Percentiles rank a stretch among this genome's conserved stretches.
phyloP scores from a whole-genome alignment of 2,113 vertebrate genomes.

The Lepisosteus osseus region DNA sequence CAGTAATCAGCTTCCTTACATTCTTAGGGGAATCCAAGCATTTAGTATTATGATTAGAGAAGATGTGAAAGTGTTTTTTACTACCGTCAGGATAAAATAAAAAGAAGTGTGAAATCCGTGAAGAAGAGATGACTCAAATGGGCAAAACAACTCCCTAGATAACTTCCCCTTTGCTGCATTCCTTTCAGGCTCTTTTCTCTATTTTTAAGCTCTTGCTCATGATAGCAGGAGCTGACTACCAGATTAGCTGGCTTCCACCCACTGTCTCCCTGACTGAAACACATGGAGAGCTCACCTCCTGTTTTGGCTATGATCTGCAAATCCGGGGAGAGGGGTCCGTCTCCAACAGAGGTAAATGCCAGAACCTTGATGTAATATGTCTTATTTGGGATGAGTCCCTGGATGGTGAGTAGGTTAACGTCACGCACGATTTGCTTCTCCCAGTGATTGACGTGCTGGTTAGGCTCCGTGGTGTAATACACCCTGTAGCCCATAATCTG shows the following conservation, averaged over 20 bases:
- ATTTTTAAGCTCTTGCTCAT: background rate
- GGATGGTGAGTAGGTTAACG: slow-evolving; percentile 90
- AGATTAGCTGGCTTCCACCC: background rate
- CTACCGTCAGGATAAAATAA: no score
- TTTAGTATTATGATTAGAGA: slow-evolving; percentile 27
- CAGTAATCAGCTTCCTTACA: slow-evolving; percentile 20
- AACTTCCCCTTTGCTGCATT: background rate
- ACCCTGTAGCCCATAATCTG: slow-evolving; percentile 97
- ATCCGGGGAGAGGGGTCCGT: slow-evolving; percentile 91
- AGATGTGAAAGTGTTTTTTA: background rate
- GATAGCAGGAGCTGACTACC: no score
- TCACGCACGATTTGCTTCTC: slow-evolving; percentile 95
- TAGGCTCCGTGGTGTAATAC: slow-evolving; percentile 91
- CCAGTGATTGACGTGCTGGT: slow-evolving; percentile 88
- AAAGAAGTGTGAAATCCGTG: no score
- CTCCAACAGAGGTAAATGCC: slow-evolving; percentile 95
- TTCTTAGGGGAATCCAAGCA: slow-evolving; percentile 22
- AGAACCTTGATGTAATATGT: slow-evolving; percentile 95
- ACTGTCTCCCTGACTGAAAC: no score
- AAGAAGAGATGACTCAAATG: slow-evolving; percentile 9
- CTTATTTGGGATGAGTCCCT: slow-evolving; percentile 89
- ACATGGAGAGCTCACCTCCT: slow-evolving; percentile 74
- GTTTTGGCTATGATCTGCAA: slow-evolving; percentile 98
- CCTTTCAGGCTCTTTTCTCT: background rate
- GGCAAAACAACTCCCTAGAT: background rate